Evolutionary conservation across 2,113 vertebrate genomes (phyloP), one percentile per base, ranked within the genome.

Genomic region (Clarias gariepinus): DNA sequence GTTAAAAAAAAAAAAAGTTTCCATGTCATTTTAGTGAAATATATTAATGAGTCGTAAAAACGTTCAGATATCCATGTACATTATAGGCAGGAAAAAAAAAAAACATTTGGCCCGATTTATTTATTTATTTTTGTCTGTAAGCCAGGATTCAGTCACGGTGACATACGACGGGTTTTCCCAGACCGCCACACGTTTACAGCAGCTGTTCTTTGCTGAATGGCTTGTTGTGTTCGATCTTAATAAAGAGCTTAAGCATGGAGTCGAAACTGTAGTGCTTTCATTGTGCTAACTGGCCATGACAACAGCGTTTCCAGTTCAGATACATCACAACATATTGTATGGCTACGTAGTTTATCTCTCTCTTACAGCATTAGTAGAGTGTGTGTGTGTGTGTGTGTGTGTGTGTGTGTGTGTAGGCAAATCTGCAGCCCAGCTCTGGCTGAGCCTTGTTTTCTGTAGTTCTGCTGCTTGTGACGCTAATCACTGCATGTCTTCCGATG

Each of bases 401-500:
- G 55, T 58, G 41, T 83, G 71, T 57, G 30, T 78, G 52, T 66
- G 10, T 80, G 82, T 68, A 85, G 82, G 55, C 57, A 16, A 19
- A 80, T 57, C 71, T 85, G 83, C 82, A 90, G 87, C 76, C 86
- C 89, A 81, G 85, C 90, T 91, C 57, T 91, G 84, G 92, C 90
- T 85, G 87, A 84, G 89, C 89, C 77, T 88, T 81, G 69, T 87
- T 64, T 86, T 85, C 87, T 77, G 58, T 86, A 66, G 81, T 83
- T 86, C 53, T 73, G 52, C 81, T 91, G 91, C 94, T 92, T 94
- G 84, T 92, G 88, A 55, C 91, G 87, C 92, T 95, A 92, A 94
- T 92, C 91, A 93, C 92, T 90, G 89, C 96, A 92, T 93, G 94
- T 96, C 94, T 97, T 96, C 95, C 95, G 93, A 96, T 96, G 95